Percentiles rank a stretch among this genome's conserved stretches.
phyloP scores from a whole-genome alignment of 2,113 vertebrate species.

The Tiliqua scincoides region DNA sequence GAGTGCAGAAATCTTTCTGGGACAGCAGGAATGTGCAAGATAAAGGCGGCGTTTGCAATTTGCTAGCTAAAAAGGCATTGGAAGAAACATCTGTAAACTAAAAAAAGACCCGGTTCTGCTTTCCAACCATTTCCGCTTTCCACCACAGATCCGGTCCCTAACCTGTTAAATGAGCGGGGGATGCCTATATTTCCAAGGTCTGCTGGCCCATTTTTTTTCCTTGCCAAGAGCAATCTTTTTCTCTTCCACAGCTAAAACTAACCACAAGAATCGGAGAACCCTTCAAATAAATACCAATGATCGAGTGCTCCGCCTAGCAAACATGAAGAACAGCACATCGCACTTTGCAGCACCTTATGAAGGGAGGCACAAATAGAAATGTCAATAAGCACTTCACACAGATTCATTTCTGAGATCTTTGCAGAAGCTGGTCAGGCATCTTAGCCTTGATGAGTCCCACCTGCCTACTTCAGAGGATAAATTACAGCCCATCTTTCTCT shows the following conservation, averaged over 20 bases:
- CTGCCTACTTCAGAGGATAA: constrained; percentile 29
- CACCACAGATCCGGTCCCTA: no score
- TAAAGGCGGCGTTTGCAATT: no score
- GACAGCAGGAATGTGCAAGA: no score
- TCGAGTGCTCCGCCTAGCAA: background rate
- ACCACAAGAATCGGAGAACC: background rate
- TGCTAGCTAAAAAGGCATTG: no score
- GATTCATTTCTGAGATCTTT: constrained; percentile 16
- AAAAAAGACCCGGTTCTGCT: no score
- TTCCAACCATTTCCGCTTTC: no score
- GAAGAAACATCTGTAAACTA: no score
- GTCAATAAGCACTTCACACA: constrained; percentile 11
- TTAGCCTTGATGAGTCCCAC: background rate
- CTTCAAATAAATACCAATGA: background rate
- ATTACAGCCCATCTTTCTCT: constrained; percentile 43
- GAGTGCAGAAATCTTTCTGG: no score
- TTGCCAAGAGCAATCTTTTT: background rate
- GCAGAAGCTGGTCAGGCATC: constrained; percentile 6
- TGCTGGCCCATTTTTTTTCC: background rate
- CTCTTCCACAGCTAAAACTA: background rate
- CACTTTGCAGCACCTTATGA: background rate
- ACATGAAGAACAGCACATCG: background rate
- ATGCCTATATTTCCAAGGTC: background rate
- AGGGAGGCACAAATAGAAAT: background rate
- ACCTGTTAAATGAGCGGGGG: no score